Percentiles rank a stretch among this genome's conserved stretches.
Conservation (phyloP, 2,797 vertebrate genomes). For the Clarias fuscus region DNA sequence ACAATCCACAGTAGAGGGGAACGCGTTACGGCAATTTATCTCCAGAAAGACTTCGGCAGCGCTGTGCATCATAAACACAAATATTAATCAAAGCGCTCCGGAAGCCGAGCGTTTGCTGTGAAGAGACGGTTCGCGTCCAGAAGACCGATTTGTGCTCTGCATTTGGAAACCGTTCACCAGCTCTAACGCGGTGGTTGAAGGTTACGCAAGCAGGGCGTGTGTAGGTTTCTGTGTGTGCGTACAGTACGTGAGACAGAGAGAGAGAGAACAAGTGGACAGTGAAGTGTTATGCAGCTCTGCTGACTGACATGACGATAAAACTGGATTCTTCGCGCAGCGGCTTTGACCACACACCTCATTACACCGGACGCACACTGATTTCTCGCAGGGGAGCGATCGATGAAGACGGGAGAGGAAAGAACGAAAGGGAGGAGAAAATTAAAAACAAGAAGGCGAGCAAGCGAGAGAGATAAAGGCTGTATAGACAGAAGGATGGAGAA, state of each 20-base stretch:
- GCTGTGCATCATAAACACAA: not conserved
- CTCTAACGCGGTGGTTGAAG: not conserved
- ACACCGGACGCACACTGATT: slow-evolving; percentile 9
- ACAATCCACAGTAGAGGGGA: not conserved
- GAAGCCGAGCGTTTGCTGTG: not conserved
- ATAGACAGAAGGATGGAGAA: not conserved
- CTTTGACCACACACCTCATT: slow-evolving; percentile 42
- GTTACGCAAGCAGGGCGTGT: not conserved
- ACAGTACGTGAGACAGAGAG: not conserved
- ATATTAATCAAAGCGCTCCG: not conserved
- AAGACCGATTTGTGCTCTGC: not conserved
- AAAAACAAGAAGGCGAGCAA: not conserved
- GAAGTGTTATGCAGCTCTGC: slow-evolving; percentile 2
- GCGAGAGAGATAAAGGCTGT: not conserved
- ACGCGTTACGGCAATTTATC: not conserved
- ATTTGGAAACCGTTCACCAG: not conserved
- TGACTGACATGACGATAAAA: slow-evolving; percentile 37
- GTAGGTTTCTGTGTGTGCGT: not conserved
- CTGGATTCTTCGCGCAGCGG: slow-evolving; percentile 28
- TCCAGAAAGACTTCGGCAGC: not conserved
- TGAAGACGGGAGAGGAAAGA: not conserved
- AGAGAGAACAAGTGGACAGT: not conserved
- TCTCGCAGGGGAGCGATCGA: slow-evolving; percentile 32
- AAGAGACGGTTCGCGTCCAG: not conserved
- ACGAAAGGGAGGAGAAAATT: slow-evolving; percentile 3